Evolutionary conservation across 1,140 invertebrate species (phyloP).

Genomic region (Apis cerana): DNA sequence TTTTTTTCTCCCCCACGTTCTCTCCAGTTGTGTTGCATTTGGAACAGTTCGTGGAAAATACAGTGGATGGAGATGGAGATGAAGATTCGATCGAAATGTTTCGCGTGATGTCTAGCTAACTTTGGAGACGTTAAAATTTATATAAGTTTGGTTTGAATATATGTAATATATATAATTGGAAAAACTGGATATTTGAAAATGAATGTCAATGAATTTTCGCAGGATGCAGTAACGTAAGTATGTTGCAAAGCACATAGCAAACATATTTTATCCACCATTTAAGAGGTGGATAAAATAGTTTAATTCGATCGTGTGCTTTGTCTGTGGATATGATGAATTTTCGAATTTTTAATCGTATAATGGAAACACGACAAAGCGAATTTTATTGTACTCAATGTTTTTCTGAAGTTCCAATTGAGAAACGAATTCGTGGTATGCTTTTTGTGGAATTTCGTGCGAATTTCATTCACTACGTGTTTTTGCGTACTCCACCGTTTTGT

Average conservation of each 20-base stretch:
- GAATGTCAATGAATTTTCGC: no score
- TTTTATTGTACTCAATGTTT: neutral
- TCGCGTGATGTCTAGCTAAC: no score
- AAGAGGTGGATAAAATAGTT: no score
- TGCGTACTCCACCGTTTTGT: no score
- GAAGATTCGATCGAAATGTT: slow-evolving; percentile 5
- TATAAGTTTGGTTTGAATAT: no score
- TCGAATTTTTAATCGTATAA: slow-evolving; percentile 15
- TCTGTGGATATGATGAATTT: neutral
- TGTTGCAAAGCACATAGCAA: no score
- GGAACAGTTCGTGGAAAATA: neutral
- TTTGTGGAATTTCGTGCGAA: neutral
- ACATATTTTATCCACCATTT: no score
- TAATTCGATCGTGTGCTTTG: no score
- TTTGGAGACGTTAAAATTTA: no score
- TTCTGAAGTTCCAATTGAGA: neutral
- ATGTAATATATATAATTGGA: no score
- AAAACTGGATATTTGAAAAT: no score
- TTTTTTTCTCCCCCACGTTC: neutral
- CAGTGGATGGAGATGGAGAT: neutral
- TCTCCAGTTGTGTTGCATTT: neutral
- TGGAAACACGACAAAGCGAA: neutral
- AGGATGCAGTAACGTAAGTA: no score
- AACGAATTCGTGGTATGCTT: neutral
- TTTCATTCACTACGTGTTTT: neutral